Evolutionary conservation across 1,140 invertebrate species (phyloP), one percentile per base, ranked within the genome.

Genomic region (Agrypnia vestita): DNA sequence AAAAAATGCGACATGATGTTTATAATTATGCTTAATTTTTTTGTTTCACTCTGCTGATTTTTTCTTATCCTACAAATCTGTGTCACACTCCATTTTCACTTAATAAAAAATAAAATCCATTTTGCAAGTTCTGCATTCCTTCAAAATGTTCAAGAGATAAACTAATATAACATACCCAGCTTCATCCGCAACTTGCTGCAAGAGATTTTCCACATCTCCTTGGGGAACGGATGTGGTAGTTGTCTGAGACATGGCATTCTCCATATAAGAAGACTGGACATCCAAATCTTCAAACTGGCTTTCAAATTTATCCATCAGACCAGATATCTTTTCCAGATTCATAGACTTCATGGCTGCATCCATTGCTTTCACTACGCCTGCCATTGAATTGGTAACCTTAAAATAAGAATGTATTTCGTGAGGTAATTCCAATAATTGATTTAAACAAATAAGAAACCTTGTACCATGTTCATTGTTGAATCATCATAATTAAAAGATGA

Each of bases 261-360:
- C 98, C 97, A 99, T 99, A 80, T 98, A 98, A 7, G 97, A 97
- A 75, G 97, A 98, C 89, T 99, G 98, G 0, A 99, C 99, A 90
- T 99, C 99, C 71, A 99, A 89, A 89, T 99, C 98, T 91, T 99
- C 99, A 92, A 99, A 99, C 86, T 99, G 98, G 84, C 95, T 95
- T 86, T 99, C 99, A 91, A 99, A 99, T 87, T 98, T 97, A 86
- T 99, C 99, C 99, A 99, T 99, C 1, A 99, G 89, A 55, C 93
- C 93, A 8, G 97, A 98, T 78, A 99, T 98, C 91, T 99, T 99
- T 90, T 99, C 98, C 49, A 99, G 89, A 90, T 99, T 99, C 98
- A 99, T 99, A 25, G 97, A 98, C 85, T 98, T 98, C 98, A 99
- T 99, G 8, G 99, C 98, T 47, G 97, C 96, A 90, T 99, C 98